Base-by-base conservation (phyloP, 2,888 invertebrate species). In the Mylabris sibirica region DNA sequence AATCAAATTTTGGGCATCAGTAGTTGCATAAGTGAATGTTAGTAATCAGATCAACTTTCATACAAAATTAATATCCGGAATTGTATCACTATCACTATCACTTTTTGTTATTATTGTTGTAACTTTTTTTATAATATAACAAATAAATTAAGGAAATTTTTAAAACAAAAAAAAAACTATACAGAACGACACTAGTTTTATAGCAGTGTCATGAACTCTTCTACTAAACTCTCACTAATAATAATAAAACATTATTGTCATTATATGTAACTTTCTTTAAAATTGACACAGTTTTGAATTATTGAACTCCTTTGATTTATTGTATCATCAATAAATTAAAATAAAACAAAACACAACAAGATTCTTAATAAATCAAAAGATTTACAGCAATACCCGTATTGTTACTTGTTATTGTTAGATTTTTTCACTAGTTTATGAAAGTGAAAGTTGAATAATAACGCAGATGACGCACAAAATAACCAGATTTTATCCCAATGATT, bases 1-100 rank as follows among this genome's bases (percentile, higher is more conserved):
- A 49, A 49, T 49, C 49, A 49, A 30, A 20, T 49, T 49, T 49
- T 49, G 49, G 20, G 0, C 49, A 49, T 61, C 67, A 65, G 34
- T 69, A 65, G 41, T 69, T 69, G 60, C 66, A 66, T 69, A 69
- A 69, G 65, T 69, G 64, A 69, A 69, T 57, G 66, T 66, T 57
- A 68, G 63, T 61, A 59, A 65, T 26, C 59, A 67, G 63, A 60
- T 66, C 63, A 44, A 66, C 59, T 63, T 69, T 69, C 66, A 60
- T 66, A 34, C n/a, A 49, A 44, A 17, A 49, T 49, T 20, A 20
- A 49, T 22, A 49, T 49, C 20, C 49, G 49, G 49, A 20, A 49
- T 9, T 49, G 9, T 49, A 9, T 22, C 38, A 17, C 66, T 63
- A 41, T 63, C 66, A 63, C 60, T 63, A 66, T 30, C 63, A 66